Evolutionary conservation across 2,888 invertebrate species (phyloP).

Genomic region (Epirrhoe alternata): DNA sequence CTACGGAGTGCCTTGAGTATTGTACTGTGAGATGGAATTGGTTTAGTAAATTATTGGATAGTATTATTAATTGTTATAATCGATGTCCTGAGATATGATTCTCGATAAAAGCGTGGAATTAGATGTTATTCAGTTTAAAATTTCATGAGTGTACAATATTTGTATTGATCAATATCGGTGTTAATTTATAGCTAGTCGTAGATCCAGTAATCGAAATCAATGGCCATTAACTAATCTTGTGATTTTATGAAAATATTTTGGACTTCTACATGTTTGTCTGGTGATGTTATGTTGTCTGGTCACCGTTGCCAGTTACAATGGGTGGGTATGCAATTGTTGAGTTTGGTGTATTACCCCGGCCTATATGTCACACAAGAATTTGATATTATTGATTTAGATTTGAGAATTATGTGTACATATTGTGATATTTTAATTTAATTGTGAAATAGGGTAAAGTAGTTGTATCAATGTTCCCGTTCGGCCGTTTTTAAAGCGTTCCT

Average conservation of each 20-base stretch:
- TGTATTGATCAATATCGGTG: slow-evolving; percentile 35
- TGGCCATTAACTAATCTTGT: slow-evolving; percentile 37
- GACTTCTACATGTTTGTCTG: slow-evolving; percentile 24
- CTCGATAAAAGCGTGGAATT: slow-evolving; percentile 48
- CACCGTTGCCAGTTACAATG: slow-evolving; percentile 49
- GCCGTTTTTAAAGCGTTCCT: slow-evolving; percentile 53
- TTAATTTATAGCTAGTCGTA: slow-evolving; percentile 39
- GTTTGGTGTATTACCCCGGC: slow-evolving; percentile 50
- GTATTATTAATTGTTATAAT: slow-evolving; percentile 66
- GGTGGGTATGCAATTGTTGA: slow-evolving; percentile 57
- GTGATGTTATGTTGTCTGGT: slow-evolving; percentile 41
- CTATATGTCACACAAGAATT: slow-evolving; percentile 60
- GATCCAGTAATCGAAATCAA: slow-evolving; percentile 38
- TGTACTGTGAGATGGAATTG: slow-evolving; percentile 54
- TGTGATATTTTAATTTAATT: slow-evolving; percentile 84
- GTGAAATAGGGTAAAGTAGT: slow-evolving; percentile 76
- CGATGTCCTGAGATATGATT: slow-evolving; percentile 55
- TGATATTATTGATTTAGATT: slow-evolving; percentile 75
- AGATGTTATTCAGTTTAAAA: slow-evolving; percentile 49
- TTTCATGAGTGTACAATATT: slow-evolving; percentile 49
- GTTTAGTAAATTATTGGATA: slow-evolving; percentile 61
- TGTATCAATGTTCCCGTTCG: slow-evolving; percentile 64
- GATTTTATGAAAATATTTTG: slow-evolving; percentile 29
- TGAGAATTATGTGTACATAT: slow-evolving; percentile 81
- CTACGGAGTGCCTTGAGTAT: slow-evolving; percentile 65